phyloP scores from a whole-genome alignment of 1,140 invertebrate species.

The Drosophila rufa region DNA sequence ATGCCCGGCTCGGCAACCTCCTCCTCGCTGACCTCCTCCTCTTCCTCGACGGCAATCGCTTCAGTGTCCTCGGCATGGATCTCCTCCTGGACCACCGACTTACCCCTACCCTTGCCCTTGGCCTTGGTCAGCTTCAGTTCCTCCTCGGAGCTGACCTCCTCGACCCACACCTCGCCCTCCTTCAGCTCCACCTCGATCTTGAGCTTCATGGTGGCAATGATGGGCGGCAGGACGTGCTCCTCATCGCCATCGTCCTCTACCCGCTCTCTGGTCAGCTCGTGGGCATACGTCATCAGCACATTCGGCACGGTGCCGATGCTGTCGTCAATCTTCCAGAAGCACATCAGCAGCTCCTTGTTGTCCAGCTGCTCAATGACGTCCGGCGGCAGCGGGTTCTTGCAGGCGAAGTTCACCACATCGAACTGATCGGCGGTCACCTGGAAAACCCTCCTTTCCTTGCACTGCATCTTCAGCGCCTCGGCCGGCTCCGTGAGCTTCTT shows the following conservation, averaged over 20 bases:
- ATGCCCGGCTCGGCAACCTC: conserved; percentile 24
- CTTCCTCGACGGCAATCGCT: conserved; percentile 31
- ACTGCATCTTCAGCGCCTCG: conserved; percentile 75
- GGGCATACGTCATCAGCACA: conserved; percentile 63
- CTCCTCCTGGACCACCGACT: conserved; percentile 45
- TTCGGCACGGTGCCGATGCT: conserved; percentile 64
- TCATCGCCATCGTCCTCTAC: conserved; percentile 60
- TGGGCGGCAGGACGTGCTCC: conserved; percentile 56
- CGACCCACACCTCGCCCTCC: conserved; percentile 63
- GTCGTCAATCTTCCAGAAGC: conserved; percentile 81
- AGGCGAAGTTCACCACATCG: conserved; percentile 63
- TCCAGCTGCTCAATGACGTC: conserved; percentile 75
- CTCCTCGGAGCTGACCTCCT: conserved; percentile 70
- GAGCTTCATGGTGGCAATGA: conserved; percentile 61
- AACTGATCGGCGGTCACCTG: conserved; percentile 65
- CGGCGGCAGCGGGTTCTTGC: conserved; percentile 68
- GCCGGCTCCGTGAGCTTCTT: conserved; percentile 81
- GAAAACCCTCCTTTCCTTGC: conserved; percentile 74
- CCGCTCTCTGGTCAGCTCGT: conserved; percentile 65
- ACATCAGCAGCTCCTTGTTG: conserved; percentile 77
- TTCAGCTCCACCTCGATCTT: conserved; percentile 71
- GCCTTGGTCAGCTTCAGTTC: conserved; percentile 37
- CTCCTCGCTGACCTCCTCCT: conserved; percentile 66
- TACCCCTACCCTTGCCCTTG: conserved; percentile 33
- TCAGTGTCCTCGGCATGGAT: conserved; percentile 33